These are phyloP conservation scores for Gandaritis pyraliata DNA, from an alignment of 2,888 invertebrate species.

Conservation along the genomic window DNA sequence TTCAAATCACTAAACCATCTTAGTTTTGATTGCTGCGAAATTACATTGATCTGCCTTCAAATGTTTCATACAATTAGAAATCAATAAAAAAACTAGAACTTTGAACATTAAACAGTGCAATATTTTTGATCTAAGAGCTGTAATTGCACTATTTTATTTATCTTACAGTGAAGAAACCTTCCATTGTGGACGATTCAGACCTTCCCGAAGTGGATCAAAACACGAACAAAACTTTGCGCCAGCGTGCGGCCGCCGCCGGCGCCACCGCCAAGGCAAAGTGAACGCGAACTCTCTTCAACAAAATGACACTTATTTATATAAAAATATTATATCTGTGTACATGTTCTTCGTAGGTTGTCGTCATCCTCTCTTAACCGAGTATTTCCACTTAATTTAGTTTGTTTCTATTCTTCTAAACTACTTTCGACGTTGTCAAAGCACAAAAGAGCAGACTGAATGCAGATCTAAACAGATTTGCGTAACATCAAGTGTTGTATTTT, in stretches of 20 bases:
- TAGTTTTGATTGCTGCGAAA: no score
- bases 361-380: conserved; percentile 61
- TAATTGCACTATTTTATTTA: conserved; percentile 31
- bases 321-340: conserved; percentile 27
- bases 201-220: conserved; percentile 97
- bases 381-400: conserved; percentile 58
- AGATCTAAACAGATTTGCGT: conserved; percentile 26
- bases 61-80: no score
- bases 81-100: no score
- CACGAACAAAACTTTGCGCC: conserved; percentile 89
- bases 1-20: no score
- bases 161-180: conserved; percentile 86
- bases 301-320: conserved; percentile 32
- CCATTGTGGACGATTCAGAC: conserved; percentile 90
- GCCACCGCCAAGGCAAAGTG: conserved; percentile 85
- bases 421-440: conserved; percentile 43
- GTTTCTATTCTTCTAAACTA: conserved; percentile 38
- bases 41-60: no score
- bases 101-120: no score
- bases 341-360: conserved; percentile 57
- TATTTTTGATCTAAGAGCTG: no score
- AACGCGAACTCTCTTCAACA: conserved; percentile 43
- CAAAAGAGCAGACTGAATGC: conserved; percentile 44
- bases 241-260: conserved; percentile 74
- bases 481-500: conserved; percentile 38